These are phyloP conservation scores for Antennarius maculatus DNA, from an alignment of 2,797 vertebrate species.

Conservation along the genomic window DNA sequence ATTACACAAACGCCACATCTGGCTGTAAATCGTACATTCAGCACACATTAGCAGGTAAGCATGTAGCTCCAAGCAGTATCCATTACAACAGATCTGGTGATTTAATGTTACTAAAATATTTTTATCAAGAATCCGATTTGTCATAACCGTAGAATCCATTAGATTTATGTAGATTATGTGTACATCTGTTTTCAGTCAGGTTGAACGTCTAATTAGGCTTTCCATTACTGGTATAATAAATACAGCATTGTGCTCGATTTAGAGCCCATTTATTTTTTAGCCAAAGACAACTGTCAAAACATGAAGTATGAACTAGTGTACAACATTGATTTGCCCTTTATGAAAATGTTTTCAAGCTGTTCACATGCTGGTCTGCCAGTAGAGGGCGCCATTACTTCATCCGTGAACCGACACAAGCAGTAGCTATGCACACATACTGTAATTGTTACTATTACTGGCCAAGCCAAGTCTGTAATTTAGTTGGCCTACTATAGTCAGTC, in stretches of 20 bases:
- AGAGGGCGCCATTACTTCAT: conserved; percentile 52
- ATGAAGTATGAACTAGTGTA: background rate
- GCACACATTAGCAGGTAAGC: background rate
- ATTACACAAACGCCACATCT: conserved; percentile 17
- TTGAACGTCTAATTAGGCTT: conserved; percentile 24
- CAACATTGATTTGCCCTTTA: conserved; percentile 12
- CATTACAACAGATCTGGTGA: background rate
- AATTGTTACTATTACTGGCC: background rate
- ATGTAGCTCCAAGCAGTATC: conserved; percentile 1
- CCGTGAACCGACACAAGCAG: background rate
- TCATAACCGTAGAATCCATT: conserved; percentile 36
- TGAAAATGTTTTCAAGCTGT: background rate
- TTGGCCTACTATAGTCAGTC: too few species aligned
- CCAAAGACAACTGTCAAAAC: background rate
- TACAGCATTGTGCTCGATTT: background rate
- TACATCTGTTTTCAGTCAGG: conserved; percentile 47
- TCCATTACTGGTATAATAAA: conserved; percentile 7
- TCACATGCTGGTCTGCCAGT: conserved; percentile 25
- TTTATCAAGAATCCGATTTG: background rate
- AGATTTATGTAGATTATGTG: conserved; percentile 58
- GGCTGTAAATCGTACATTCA: background rate
- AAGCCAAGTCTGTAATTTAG: background rate
- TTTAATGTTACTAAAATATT: background rate
- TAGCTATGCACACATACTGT: background rate
- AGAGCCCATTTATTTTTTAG: background rate